phyloP scores from a whole-genome alignment of 2,888 invertebrate species.

The Tetragonisca angustula region DNA sequence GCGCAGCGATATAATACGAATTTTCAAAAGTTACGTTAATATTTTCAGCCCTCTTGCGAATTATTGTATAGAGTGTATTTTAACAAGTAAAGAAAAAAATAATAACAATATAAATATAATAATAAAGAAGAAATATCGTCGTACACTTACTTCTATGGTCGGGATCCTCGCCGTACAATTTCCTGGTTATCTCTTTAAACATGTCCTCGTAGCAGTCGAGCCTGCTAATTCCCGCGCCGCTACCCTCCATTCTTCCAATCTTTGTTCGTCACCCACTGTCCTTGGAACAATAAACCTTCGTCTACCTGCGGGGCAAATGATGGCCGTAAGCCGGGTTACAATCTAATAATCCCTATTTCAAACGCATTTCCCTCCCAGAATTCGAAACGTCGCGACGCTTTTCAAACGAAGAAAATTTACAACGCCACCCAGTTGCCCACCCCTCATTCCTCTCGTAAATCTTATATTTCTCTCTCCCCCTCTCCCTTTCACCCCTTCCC shows the following conservation, averaged over 20 bases:
- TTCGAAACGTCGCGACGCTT: not conserved
- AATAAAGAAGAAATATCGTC: too few species aligned
- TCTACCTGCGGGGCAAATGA: constrained; percentile 60
- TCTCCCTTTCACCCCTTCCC: too few species aligned
- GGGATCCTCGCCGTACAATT: constrained; percentile 93
- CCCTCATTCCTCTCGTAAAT: too few species aligned
- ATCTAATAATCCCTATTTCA: constrained; percentile 43
- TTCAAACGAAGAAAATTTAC: not conserved
- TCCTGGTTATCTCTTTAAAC: constrained; percentile 96
- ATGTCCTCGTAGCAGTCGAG: constrained; percentile 91
- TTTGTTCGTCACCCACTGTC: constrained; percentile 53
- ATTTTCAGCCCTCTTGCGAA: too few species aligned
- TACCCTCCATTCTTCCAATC: constrained; percentile 77
- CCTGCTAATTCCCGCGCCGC: constrained; percentile 83
- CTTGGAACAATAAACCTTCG: constrained; percentile 59
- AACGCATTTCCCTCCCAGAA: not conserved
- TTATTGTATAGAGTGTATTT: too few species aligned
- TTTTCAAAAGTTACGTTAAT: too few species aligned
- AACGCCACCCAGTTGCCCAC: not conserved
- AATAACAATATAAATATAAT: too few species aligned
- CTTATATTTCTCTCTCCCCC: too few species aligned
- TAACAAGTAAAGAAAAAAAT: too few species aligned
- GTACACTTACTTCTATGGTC: constrained; percentile 82
- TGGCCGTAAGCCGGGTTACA: constrained; percentile 21
- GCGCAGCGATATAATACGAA: too few species aligned